Conservation (phyloP, 2,888 invertebrate genomes). For the Dicycla oo region DNA sequence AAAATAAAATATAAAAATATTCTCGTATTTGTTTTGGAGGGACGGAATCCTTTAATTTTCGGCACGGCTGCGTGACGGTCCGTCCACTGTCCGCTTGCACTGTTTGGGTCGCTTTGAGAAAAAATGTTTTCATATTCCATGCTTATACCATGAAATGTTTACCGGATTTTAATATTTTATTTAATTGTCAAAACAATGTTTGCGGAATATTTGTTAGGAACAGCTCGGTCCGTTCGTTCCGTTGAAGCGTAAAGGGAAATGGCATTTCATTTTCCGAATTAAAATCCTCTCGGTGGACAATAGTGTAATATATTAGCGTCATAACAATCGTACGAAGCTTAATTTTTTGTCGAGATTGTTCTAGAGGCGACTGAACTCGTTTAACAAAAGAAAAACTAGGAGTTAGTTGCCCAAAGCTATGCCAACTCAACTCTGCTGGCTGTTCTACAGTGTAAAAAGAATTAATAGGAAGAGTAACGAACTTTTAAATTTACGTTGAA, state of each 20-base stretch:
- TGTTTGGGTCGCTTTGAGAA: slow-evolving; percentile 83
- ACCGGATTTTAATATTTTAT: slow-evolving; percentile 69
- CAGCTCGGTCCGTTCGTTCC: slow-evolving; percentile 23
- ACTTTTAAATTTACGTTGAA: no score
- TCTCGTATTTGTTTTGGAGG: slow-evolving; percentile 89
- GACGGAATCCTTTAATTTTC: slow-evolving; percentile 90
- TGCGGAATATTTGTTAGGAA: slow-evolving; percentile 48
- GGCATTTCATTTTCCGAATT: slow-evolving; percentile 45
- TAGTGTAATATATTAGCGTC: slow-evolving; percentile 71
- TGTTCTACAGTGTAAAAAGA: slow-evolving; percentile 65
- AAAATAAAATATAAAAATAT: slow-evolving; percentile 90
- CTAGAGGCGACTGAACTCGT: slow-evolving; percentile 70
- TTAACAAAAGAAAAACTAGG: slow-evolving; percentile 72
- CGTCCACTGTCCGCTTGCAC: slow-evolving; percentile 78
- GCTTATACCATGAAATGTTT: slow-evolving; percentile 73
- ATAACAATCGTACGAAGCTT: slow-evolving; percentile 72
- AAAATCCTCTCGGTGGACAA: slow-evolving; percentile 58
- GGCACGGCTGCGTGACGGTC: slow-evolving; percentile 85
- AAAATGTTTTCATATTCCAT: slow-evolving; percentile 81
- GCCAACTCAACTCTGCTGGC: slow-evolving; percentile 69
- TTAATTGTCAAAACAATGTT: slow-evolving; percentile 64
- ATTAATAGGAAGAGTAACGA: no score
- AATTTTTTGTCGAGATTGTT: slow-evolving; percentile 70
- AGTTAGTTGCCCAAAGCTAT: slow-evolving; percentile 73
- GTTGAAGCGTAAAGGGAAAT: slow-evolving; percentile 37